A percentile compares a stretch with the other conserved stretches of the same genome.
Evolutionary conservation across 2,797 vertebrate species (phyloP).

Genomic region (Varecia variegata): DNA sequence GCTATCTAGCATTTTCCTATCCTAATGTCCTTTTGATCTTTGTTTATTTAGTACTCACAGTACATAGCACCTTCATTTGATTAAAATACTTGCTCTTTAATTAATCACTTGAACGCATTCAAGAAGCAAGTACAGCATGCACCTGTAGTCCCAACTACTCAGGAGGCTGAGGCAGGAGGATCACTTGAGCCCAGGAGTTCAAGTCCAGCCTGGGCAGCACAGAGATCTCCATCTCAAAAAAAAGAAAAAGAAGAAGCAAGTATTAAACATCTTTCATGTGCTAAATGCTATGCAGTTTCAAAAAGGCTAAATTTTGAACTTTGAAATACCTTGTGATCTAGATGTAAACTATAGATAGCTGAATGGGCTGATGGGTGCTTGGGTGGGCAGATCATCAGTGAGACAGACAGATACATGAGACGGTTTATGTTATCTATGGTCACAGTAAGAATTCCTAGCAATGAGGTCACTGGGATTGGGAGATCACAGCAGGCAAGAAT

Average conservation of each 20-base stretch:
- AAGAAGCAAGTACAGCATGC: background rate
- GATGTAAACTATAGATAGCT: background rate
- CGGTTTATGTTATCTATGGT: background rate
- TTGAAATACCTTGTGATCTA: background rate
- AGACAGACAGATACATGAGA: background rate
- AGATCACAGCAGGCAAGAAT: background rate
- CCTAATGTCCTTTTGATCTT: background rate
- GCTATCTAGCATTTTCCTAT: background rate
- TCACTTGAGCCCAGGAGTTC: background rate
- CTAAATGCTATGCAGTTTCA: background rate
- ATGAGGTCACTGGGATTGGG: background rate
- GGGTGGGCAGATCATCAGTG: background rate
- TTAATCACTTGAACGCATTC: background rate
- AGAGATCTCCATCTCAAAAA: background rate
- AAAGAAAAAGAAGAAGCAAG: background rate
- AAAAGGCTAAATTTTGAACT: background rate
- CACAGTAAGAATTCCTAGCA: background rate
- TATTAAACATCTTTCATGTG: background rate
- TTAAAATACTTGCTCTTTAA: constrained; percentile 7
- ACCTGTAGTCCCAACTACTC: background rate
- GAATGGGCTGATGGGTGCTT: background rate
- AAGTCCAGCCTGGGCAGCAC: background rate
- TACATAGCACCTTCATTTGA: background rate
- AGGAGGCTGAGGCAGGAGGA: background rate
- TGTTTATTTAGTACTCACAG: background rate